These are phyloP conservation scores for Glaucomys volans DNA, from an alignment of 2,113 vertebrate genomes.

Conservation along the genomic window DNA sequence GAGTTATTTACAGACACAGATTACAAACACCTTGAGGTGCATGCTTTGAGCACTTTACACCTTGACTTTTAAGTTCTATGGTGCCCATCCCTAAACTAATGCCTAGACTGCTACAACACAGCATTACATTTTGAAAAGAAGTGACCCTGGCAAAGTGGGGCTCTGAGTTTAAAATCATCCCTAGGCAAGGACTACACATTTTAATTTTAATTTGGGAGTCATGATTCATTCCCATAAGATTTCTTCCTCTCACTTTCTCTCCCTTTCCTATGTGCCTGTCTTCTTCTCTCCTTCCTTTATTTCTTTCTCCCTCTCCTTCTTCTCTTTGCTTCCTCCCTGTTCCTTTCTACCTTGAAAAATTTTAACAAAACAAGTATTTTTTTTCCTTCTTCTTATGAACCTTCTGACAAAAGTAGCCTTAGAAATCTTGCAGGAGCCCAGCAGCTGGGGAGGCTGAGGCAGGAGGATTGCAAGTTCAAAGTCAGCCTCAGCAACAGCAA, in stretches of 20 bases:
- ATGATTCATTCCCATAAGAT: neutral
- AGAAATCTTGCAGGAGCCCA: neutral
- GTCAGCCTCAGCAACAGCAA: too few species aligned
- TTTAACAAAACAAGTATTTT: neutral
- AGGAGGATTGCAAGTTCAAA: too few species aligned
- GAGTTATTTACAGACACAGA: neutral
- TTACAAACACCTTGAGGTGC: neutral
- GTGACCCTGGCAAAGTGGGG: neutral
- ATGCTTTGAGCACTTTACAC: neutral
- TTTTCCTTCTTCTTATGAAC: neutral
- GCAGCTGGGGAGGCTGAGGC: too few species aligned
- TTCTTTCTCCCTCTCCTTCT: neutral
- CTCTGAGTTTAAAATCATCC: neutral
- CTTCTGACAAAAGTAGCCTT: neutral
- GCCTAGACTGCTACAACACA: neutral
- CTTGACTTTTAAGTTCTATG: neutral
- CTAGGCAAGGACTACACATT: neutral
- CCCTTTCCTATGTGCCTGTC: neutral
- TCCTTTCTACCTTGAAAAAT: neutral
- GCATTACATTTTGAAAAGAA: neutral
- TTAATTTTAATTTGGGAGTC: neutral
- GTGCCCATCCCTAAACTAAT: neutral
- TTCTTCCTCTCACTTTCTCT: neutral
- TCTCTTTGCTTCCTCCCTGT: neutral
- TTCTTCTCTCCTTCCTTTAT: neutral